Conservation (phyloP, 2,888 invertebrate genomes). For the Arge pagana region DNA sequence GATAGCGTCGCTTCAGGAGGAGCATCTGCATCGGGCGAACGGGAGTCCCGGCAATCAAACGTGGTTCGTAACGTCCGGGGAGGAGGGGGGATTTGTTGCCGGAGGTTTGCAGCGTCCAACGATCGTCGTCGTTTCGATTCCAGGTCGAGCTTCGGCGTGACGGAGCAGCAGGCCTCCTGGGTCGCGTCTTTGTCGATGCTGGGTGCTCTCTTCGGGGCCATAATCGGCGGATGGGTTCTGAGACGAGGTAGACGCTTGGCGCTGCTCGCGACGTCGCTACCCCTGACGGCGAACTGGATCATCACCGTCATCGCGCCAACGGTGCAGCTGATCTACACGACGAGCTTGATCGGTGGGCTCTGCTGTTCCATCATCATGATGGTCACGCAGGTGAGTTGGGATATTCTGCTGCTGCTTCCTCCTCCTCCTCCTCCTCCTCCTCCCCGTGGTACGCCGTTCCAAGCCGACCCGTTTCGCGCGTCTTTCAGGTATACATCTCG, state of each 20-base stretch:
- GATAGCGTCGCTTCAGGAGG: slow-evolving; percentile 75
- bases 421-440: not conserved
- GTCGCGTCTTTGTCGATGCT: slow-evolving; percentile 78
- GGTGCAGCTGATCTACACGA: slow-evolving; percentile 79
- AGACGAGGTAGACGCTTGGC: slow-evolving; percentile 73
- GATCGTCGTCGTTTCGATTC: slow-evolving; percentile 31
- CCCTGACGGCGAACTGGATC: slow-evolving; percentile 81
- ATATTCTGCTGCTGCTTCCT: not conserved
- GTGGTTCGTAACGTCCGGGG: slow-evolving; percentile 48
- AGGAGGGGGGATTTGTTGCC: slow-evolving; percentile 7
- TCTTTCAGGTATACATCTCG: slow-evolving; percentile 88
- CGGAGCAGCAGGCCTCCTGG: slow-evolving; percentile 80
- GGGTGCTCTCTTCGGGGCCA: slow-evolving; percentile 80
- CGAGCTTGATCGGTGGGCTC: slow-evolving; percentile 83
- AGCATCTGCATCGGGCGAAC: slow-evolving; percentile 57
- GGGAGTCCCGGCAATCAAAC: slow-evolving; percentile 48
- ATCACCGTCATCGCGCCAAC: slow-evolving; percentile 78
- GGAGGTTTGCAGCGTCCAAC: too few species aligned
- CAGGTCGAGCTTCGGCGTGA: slow-evolving; percentile 66
- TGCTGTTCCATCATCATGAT: slow-evolving; percentile 79
- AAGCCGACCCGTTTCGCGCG: too few species aligned
- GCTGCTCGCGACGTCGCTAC: slow-evolving; percentile 73
- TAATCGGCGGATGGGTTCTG: slow-evolving; percentile 79
- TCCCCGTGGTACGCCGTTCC: too few species aligned
- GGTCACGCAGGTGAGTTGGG: slow-evolving; percentile 68